Conservation (phyloP, 2,113 vertebrate species). For the Amphilophus citrinellus region DNA sequence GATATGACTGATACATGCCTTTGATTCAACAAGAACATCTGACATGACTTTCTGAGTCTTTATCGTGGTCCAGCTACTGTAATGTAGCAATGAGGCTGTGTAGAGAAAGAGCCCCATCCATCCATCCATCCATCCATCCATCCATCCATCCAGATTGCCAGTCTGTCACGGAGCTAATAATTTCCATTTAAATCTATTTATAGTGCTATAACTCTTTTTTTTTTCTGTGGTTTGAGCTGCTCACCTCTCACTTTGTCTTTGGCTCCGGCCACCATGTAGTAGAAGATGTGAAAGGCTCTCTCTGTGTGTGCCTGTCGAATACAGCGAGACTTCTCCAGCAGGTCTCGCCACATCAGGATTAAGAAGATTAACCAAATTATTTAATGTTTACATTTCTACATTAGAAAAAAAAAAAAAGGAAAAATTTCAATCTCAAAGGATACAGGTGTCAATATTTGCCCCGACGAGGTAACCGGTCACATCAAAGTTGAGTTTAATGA, state of each 20-base stretch:
- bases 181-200: no score
- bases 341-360: constrained; percentile 80
- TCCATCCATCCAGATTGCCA: no score
- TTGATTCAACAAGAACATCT: background rate
- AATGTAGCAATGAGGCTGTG: no score
- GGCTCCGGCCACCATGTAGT: constrained; percentile 93
- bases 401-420: no score
- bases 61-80: background rate
- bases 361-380: background rate
- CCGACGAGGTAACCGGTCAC: constrained; percentile 95
- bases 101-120: no score
- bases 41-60: background rate
- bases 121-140: no score
- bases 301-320: constrained; percentile 94
- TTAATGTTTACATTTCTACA: background rate
- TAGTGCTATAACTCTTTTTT: no score
- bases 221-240: background rate
- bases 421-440: constrained; percentile 73
- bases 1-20: background rate
- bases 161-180: no score
- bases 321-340: constrained; percentile 96
- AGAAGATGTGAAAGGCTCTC: constrained; percentile 97
- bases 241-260: constrained; percentile 75
- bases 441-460: constrained; percentile 98
- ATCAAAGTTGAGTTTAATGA: constrained; percentile 98